phyloP scores from a whole-genome alignment of 1,140 invertebrate genomes.

The Cardiocondyla obscurior region DNA sequence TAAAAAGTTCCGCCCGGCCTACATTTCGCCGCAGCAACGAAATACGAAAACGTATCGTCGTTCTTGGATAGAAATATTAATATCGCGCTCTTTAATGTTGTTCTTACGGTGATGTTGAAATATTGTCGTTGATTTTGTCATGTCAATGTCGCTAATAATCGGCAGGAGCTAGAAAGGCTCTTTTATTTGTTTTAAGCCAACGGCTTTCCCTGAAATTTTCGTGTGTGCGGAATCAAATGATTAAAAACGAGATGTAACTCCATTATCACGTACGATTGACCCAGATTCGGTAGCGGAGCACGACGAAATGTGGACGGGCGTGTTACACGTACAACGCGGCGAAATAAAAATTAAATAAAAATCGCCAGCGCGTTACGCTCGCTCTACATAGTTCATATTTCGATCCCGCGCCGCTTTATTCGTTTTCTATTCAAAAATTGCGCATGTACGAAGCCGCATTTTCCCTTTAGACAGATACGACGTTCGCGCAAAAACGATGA shows the following conservation, averaged over 20 bases:
- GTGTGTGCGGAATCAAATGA: background rate
- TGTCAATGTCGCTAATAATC: background rate
- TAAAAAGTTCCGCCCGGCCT: no score
- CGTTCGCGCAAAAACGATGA: background rate
- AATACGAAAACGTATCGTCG: background rate
- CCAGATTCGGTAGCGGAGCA: background rate
- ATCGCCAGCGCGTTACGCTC: background rate
- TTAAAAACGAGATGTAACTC: background rate
- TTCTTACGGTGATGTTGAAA: background rate
- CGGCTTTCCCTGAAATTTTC: background rate
- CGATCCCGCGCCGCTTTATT: background rate
- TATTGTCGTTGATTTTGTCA: background rate
- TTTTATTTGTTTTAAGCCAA: background rate
- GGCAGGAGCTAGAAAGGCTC: background rate
- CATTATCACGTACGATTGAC: background rate
- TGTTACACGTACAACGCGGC: background rate
- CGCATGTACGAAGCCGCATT: background rate
- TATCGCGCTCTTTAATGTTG: no score
- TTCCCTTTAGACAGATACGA: background rate
- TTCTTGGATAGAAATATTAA: no score
- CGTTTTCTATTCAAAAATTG: slow-evolving; percentile 9
- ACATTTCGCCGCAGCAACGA: no score
- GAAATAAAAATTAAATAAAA: slow-evolving; percentile 32
- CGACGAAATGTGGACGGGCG: background rate
- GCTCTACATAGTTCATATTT: background rate